Evolutionary conservation across 2,797 vertebrate species (phyloP).

Genomic region (Phyllotis vaccarum): DNA sequence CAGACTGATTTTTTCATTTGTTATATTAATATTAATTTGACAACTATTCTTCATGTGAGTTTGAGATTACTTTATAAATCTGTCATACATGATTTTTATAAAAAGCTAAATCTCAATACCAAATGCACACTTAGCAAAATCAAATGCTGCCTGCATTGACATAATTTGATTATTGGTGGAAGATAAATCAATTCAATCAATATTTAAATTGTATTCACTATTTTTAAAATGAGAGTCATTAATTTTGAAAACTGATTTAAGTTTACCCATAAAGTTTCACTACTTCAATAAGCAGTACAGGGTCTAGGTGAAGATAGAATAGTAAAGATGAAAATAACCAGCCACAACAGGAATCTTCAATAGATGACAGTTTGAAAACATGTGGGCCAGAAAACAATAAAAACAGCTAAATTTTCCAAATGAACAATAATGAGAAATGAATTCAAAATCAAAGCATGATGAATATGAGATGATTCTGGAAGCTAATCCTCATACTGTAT

Average conservation of each 20-base stretch:
- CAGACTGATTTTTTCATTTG: not conserved
- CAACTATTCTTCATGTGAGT: not conserved
- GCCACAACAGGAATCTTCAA: not conserved
- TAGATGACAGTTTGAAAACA: not conserved
- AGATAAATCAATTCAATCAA: not conserved
- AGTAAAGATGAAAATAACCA: conserved; percentile 32
- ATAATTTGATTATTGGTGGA: not conserved
- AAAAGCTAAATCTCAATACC: not conserved
- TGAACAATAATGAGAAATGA: not conserved
- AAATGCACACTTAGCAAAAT: not conserved
- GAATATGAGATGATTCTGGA: not conserved
- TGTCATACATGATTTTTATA: not conserved
- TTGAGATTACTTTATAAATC: not conserved
- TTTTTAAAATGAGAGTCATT: not conserved
- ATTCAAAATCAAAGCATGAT: not conserved
- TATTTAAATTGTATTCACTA: not conserved
- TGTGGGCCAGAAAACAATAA: not conserved
- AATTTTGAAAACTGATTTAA: conserved; percentile 74
- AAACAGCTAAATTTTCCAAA: not conserved
- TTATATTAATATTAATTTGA: not conserved
- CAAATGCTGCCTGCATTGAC: not conserved
- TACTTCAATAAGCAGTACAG: not conserved
- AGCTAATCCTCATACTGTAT: not conserved
- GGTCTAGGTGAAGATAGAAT: not conserved
- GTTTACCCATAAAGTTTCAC: conserved; percentile 30